Evolutionary conservation across 2,888 invertebrate genomes (phyloP).

Genomic region (Erynnis tages): DNA sequence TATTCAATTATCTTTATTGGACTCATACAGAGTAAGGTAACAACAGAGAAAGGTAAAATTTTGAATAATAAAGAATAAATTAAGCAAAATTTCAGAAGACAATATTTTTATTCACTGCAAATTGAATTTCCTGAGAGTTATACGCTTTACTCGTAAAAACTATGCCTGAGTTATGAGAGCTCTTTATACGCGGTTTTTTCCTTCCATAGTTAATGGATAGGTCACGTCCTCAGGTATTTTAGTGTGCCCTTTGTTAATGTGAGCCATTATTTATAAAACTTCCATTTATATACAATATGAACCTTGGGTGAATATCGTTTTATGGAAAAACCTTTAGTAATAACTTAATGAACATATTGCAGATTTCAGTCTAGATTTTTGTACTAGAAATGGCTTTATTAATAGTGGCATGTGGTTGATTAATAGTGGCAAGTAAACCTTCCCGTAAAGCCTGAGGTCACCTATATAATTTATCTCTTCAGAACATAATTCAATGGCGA

Average conservation of each 20-base stretch:
- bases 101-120: too few species aligned
- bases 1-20: too few species aligned
- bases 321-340: conserved; percentile 4
- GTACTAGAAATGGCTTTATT: background rate
- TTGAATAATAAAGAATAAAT: too few species aligned
- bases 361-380: conserved; percentile 2
- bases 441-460: too few species aligned
- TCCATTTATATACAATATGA: background rate
- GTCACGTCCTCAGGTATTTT: conserved; percentile 7
- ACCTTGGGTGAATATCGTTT: background rate
- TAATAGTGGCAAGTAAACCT: background rate
- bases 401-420: background rate
- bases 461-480: too few species aligned
- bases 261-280: conserved; percentile 8
- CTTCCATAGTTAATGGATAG: conserved; percentile 14
- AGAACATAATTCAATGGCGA: too few species aligned
- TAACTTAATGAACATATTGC: conserved; percentile 9
- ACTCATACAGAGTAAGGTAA: too few species aligned
- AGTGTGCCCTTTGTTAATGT: conserved; percentile 5
- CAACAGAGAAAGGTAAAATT: too few species aligned
- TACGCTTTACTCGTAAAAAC: too few species aligned
- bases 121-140: too few species aligned
- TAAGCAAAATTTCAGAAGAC: too few species aligned
- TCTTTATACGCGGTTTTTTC: conserved; percentile 6
- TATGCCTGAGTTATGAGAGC: too few species aligned